A percentile compares a stretch with the other conserved stretches of the same genome.
Evolutionary conservation across 2,797 vertebrate genomes (phyloP).

Genomic region (Psittacula echo): DNA sequence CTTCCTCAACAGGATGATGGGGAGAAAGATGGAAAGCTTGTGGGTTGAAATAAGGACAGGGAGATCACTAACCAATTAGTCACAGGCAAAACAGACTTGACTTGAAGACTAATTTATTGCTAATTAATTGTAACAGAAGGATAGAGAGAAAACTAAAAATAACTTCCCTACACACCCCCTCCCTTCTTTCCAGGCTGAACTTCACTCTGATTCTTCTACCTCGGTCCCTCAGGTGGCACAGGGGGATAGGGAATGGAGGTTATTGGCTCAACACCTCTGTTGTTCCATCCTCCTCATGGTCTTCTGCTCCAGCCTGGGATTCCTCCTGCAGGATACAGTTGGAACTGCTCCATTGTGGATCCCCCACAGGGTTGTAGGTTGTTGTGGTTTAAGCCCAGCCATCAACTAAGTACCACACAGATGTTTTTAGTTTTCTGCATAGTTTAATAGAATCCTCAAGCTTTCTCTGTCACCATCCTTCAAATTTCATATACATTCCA

Average conservation of each 20-base stretch:
- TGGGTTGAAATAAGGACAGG: neutral
- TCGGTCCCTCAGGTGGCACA: no score
- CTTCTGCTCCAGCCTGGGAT: neutral
- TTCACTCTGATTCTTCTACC: neutral
- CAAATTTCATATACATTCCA: neutral
- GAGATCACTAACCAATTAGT: neutral
- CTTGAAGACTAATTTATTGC: neutral
- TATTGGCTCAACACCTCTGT: neutral
- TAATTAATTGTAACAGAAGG: neutral
- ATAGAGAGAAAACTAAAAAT: neutral
- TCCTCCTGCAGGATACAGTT: neutral
- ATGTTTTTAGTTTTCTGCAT: neutral
- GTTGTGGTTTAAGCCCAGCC: neutral
- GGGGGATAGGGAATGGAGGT: neutral
- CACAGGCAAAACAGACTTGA: neutral
- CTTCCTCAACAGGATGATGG: neutral
- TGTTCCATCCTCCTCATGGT: neutral
- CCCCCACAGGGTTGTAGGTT: neutral
- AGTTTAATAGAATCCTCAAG: neutral
- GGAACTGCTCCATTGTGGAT: neutral
- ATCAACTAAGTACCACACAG: neutral
- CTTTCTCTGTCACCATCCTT: neutral
- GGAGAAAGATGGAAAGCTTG: neutral
- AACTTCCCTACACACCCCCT: neutral
- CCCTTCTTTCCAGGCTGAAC: accelerated